Percentiles rank a stretch among this genome's conserved stretches.
Evolutionary conservation across 2,113 vertebrate genomes (phyloP).

Genomic region (Polyodon spathula): DNA sequence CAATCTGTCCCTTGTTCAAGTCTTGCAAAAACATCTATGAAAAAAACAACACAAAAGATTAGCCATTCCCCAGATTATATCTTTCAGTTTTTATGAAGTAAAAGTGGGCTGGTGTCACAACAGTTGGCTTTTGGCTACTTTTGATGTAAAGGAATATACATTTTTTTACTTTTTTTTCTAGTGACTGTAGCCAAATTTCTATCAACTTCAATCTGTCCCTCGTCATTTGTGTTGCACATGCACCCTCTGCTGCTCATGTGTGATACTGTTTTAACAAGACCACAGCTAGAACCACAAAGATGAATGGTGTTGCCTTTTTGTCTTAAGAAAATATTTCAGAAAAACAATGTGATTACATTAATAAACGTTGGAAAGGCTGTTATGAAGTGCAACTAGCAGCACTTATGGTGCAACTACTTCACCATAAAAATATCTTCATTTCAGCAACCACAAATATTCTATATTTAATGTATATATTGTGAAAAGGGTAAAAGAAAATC

Average conservation of each 20-base stretch:
- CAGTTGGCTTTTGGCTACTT: no score
- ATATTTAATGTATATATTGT: no score
- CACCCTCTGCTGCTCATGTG: constrained; percentile 45
- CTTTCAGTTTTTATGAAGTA: no score
- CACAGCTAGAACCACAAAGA: neutral
- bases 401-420: no score
- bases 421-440: no score
- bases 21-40: constrained; percentile 74
- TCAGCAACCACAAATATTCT: no score
- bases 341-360: no score
- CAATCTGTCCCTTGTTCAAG: constrained; percentile 66
- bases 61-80: no score
- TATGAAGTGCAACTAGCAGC: no score
- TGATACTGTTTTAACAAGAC: constrained; percentile 16
- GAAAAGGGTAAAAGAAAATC: no score
- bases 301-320: neutral
- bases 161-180: neutral
- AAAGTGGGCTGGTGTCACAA: no score
- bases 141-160: neutral
- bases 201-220: neutral
- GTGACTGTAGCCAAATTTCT: neutral
- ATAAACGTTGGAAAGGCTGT: no score
- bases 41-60: neutral
- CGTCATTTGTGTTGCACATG: constrained; percentile 33
- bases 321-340: neutral